These are phyloP conservation scores for Protomyctophum bolini DNA, from an alignment of 2,113 vertebrate genomes.

Conservation along the genomic window DNA sequence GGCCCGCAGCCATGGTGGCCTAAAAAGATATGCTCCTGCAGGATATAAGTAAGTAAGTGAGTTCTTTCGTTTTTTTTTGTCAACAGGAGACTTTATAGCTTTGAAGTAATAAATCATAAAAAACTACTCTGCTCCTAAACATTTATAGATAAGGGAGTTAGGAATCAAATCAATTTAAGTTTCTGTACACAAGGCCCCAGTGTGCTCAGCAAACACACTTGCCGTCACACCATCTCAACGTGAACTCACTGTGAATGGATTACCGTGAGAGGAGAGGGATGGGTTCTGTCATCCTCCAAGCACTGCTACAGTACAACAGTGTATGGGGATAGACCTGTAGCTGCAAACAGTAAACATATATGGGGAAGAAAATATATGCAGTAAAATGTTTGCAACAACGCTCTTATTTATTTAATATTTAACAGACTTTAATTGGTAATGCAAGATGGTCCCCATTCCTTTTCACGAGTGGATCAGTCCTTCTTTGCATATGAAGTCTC, in stretches of 20 bases:
- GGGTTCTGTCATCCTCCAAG: slow-evolving; percentile 32
- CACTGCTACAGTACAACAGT: slow-evolving; percentile 15
- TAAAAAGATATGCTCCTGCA: slow-evolving; percentile 55
- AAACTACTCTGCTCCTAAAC: slow-evolving; percentile 81
- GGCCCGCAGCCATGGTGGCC: slow-evolving; percentile 57
- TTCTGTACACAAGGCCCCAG: slow-evolving; percentile 73
- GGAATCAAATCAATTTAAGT: slow-evolving; percentile 85
- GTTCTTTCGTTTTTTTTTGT: slow-evolving; percentile 71
- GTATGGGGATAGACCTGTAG: background rate
- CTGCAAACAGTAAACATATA: background rate
- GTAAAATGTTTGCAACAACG: background rate
- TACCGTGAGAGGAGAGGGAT: slow-evolving; percentile 26
- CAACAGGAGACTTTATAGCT: slow-evolving; percentile 80
- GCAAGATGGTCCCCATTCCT: too few relatives aligned
- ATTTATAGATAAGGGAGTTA: slow-evolving; percentile 85
- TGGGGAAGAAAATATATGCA: background rate
- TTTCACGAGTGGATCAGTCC: too few relatives aligned
- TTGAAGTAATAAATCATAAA: slow-evolving; percentile 89
- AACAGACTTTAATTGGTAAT: too few relatives aligned
- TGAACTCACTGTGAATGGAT: slow-evolving; percentile 79
- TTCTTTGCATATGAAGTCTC: too few relatives aligned
- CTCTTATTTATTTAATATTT: too few relatives aligned
- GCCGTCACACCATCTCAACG: slow-evolving; percentile 76
- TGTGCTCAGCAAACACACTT: slow-evolving; percentile 71
- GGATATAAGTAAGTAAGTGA: slow-evolving; percentile 64